These are phyloP conservation scores for Tragopan temminckii DNA, from an alignment of 2,797 vertebrate species.

Conservation along the genomic window DNA sequence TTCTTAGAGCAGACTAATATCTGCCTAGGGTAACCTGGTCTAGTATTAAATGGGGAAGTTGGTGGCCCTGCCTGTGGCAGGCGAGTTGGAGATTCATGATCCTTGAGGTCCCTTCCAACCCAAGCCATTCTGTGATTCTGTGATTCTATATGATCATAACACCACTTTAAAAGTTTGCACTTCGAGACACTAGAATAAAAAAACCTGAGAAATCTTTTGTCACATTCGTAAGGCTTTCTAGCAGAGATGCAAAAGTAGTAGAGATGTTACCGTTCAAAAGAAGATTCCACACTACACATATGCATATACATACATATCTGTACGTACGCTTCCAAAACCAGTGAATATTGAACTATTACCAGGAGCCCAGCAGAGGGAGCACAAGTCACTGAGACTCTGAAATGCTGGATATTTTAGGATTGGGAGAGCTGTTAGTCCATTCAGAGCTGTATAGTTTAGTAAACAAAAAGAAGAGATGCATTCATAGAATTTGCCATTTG, in stretches of 20 bases:
- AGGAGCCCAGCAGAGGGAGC: constrained; percentile 66
- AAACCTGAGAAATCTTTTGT: not conserved
- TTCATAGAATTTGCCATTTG: fast-evolving
- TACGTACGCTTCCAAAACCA: fast-evolving
- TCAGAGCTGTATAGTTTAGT: fast-evolving
- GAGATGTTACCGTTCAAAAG: not conserved
- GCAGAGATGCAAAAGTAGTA: not conserved
- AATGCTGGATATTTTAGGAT: too few relatives aligned
- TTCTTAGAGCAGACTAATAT: not conserved
- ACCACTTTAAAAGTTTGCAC: not conserved
- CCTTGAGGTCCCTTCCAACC: too few relatives aligned
- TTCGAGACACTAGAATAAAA: not conserved
- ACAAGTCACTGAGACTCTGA: not conserved
- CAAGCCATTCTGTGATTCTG: too few relatives aligned
- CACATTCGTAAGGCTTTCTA: fast-evolving
- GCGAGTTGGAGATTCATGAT: too few relatives aligned
- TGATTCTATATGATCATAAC: not conserved
- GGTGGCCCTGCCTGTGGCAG: too few relatives aligned
- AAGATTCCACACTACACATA: fast-evolving
- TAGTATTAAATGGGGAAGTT: too few relatives aligned
- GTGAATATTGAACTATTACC: not conserved
- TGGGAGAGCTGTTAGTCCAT: not conserved
- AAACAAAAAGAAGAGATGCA: fast-evolving
- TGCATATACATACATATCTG: fast-evolving
- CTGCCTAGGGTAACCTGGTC: not conserved